A percentile compares a stretch with the other conserved stretches of the same genome.
phyloP scores from a whole-genome alignment of 92 coral and sea anemone genomes.

The Paragorgia papillata region DNA sequence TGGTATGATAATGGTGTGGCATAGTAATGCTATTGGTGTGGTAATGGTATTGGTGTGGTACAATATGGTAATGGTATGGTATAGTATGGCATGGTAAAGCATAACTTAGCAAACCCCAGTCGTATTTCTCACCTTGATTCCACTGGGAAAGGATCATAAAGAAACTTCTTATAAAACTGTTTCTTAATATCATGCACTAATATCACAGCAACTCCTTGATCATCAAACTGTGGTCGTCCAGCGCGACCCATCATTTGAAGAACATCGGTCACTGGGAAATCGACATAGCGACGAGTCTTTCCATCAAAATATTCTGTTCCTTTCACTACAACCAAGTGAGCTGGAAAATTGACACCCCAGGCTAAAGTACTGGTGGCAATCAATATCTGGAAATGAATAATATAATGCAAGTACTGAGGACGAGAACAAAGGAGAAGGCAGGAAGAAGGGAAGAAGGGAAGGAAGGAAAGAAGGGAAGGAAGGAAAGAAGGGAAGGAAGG shows the following conservation, averaged over 20 bases:
- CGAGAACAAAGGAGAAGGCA: too few species aligned
- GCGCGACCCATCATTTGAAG: constrained; percentile 99
- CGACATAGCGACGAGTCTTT: constrained; percentile 88
- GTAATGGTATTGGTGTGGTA: not conserved
- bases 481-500: too few species aligned
- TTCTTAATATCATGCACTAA: constrained; percentile 98
- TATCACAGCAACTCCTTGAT: constrained; percentile 95
- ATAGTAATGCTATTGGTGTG: not conserved
- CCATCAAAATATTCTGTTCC: constrained; percentile 99
- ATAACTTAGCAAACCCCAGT: not conserved
- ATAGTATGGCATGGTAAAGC: not conserved
- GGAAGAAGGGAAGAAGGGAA: too few species aligned
- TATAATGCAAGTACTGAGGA: not conserved
- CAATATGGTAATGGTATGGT: not conserved
- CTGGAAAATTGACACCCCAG: constrained; percentile 99
- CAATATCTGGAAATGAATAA: constrained; percentile 56
- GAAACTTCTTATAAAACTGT: constrained; percentile 96
- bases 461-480: too few species aligned
- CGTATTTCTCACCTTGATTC: constrained; percentile 76
- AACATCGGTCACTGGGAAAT: constrained; percentile 98
- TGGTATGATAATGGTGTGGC: constrained; percentile 28
- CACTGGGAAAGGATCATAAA: constrained; percentile 97
- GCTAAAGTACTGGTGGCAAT: constrained; percentile 98
- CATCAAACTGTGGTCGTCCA: constrained; percentile 98
- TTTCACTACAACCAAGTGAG: constrained; percentile 92